Base-by-base conservation (phyloP, 2,113 vertebrate genomes). In the Trinectes maculatus region DNA sequence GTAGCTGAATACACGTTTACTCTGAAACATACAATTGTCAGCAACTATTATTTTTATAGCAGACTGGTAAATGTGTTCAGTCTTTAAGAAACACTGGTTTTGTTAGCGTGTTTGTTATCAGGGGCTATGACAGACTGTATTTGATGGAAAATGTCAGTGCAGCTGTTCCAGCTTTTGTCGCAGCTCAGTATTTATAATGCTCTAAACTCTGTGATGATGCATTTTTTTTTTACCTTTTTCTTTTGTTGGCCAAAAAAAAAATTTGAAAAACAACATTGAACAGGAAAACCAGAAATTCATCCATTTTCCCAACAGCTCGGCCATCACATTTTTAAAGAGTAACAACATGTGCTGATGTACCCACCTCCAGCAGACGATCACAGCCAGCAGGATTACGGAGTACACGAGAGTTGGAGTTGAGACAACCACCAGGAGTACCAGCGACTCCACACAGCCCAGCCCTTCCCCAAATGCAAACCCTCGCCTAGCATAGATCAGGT, bases 331-430 rank as follows among this genome's bases (percentile, higher is more conserved):
- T n/a, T n/a, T n/a, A n/a, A n/a, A n/a, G n/a, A n/a, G n/a, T n/a
- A n/a, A n/a, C n/a, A n/a, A n/a, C n/a, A n/a, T n/a, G 21, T 5
- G 26, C 4, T 26, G 5, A 22, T 56, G 66, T 7, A 77, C 95
- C 91, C 62, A 98, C 96, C 95, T 96, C 96, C 96, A 98, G 91
- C 96, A 97, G 76, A 96, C 88, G 4, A 98, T 93, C 74, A 96
- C 94, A 52, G 94, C 94, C 47, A 96, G 91, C 79, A 98, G 93
- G 31, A 98, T 94, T 62, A 95, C 74, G 81, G 98, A 93, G 90
- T 95, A 96, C 87, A 96, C 84, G 62, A 95, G 95, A 64, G 95
- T 97, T 76, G 97, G 90, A 53, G 95, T 93, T 40, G 96, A 98
- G 18, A 98, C 94, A 87, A 95, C 94, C 64, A 94, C 93, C 85